phyloP scores from a whole-genome alignment of 2,797 vertebrate genomes.

The Schizopygopsis malacanthus region DNA sequence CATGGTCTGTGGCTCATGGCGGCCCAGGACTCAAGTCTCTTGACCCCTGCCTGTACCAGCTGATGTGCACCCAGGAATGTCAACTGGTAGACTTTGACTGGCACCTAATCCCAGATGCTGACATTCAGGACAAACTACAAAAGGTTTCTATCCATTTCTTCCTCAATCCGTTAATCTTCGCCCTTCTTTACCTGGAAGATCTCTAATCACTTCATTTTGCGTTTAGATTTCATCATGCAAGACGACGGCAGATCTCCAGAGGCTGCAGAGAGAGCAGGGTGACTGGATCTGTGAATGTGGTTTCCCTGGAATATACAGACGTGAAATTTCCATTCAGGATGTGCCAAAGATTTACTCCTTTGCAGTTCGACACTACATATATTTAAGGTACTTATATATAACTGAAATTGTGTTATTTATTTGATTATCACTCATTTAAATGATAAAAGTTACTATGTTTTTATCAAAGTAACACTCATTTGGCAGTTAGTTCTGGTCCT shows the following conservation, averaged over 20 bases:
- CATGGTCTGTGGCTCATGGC: slow-evolving; percentile 74
- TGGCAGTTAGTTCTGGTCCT: neutral
- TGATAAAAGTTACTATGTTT: neutral
- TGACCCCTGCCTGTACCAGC: slow-evolving; percentile 71
- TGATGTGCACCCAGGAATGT: slow-evolving; percentile 71
- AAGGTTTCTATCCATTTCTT: slow-evolving; percentile 61
- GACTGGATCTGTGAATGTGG: slow-evolving; percentile 71
- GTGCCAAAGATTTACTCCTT: slow-evolving; percentile 64
- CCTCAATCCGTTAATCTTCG: neutral
- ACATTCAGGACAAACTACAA: slow-evolving; percentile 65
- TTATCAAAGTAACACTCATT: slow-evolving; percentile 4
- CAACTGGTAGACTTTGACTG: slow-evolving; percentile 69
- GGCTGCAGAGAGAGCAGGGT: slow-evolving; percentile 63
- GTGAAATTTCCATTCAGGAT: slow-evolving; percentile 56
- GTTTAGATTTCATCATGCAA: slow-evolving; percentile 55
- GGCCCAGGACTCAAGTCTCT: slow-evolving; percentile 72
- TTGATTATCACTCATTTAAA: neutral
- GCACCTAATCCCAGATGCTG: slow-evolving; percentile 66
- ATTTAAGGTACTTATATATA: slow-evolving; percentile 47
- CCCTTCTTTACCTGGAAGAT: neutral
- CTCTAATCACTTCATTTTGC: neutral
- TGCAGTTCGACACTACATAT: slow-evolving; percentile 69
- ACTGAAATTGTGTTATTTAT: neutral
- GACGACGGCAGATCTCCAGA: slow-evolving; percentile 35
- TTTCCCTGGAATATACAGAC: slow-evolving; percentile 66